Evolutionary conservation across 2,113 vertebrate genomes (phyloP).

Genomic region (Bufo gargarizans): DNA sequence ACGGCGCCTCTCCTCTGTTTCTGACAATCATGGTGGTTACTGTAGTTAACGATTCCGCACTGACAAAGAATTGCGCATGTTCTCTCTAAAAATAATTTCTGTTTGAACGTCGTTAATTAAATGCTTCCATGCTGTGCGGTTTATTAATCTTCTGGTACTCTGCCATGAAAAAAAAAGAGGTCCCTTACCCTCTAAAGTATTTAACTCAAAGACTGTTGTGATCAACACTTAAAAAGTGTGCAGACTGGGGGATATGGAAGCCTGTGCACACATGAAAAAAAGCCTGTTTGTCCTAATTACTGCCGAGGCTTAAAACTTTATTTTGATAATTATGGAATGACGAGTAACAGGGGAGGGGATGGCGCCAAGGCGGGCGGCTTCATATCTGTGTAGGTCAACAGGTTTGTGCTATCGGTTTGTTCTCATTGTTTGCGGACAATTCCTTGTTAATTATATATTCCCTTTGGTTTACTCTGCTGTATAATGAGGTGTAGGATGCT

Average conservation of each 20-base stretch:
- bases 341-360: neutral
- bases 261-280: slow-evolving; percentile 23
- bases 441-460: neutral
- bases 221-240: slow-evolving; percentile 56
- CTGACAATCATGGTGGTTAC: slow-evolving; percentile 32
- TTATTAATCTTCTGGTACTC: slow-evolving; percentile 55
- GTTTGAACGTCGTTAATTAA: slow-evolving; percentile 57
- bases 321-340: slow-evolving; percentile 31
- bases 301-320: slow-evolving; percentile 31
- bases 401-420: neutral
- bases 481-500: neutral
- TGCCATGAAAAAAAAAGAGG: slow-evolving; percentile 48
- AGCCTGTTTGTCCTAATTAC: slow-evolving; percentile 40
- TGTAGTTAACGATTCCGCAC: slow-evolving; percentile 43
- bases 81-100: slow-evolving; percentile 57
- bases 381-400: neutral
- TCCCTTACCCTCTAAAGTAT: slow-evolving; percentile 57
- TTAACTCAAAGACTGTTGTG: slow-evolving; percentile 57
- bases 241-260: slow-evolving; percentile 40
- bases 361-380: neutral
- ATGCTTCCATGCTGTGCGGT: slow-evolving; percentile 57
- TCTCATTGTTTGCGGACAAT: neutral
- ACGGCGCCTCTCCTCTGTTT: slow-evolving; percentile 36
- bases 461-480: neutral
- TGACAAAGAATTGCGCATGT: slow-evolving; percentile 49